Conservation (phyloP, 2,113 vertebrate species). For the Lanius ludovicianus region DNA sequence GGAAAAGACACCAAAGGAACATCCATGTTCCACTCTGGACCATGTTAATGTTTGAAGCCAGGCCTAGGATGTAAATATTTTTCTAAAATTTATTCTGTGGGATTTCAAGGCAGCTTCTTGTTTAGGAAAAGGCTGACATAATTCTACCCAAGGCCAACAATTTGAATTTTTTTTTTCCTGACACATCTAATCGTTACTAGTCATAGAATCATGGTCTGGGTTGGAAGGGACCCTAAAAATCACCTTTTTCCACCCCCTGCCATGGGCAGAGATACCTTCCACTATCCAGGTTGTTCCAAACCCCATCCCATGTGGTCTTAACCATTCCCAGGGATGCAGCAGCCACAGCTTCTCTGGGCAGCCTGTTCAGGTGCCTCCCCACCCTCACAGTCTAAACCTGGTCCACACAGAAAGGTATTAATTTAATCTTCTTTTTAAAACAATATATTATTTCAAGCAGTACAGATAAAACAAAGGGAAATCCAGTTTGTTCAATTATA, state of each 20-base stretch:
- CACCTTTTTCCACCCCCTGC: background rate
- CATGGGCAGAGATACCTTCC: background rate
- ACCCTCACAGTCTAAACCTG: background rate
- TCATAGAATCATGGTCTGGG: background rate
- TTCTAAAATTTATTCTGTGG: background rate
- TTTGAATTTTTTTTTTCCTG: background rate
- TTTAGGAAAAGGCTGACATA: background rate
- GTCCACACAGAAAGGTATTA: background rate
- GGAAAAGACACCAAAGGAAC: background rate
- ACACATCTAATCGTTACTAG: background rate
- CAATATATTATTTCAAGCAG: background rate
- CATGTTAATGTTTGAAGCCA: background rate
- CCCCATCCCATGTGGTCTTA: background rate
- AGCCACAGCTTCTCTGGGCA: background rate
- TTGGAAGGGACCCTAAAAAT: background rate
- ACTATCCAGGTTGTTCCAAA: background rate
- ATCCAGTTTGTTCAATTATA: conserved; percentile 7
- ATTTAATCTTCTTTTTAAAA: background rate
- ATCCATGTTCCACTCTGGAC: background rate
- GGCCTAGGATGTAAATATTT: background rate
- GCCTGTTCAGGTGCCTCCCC: background rate
- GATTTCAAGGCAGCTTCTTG: background rate
- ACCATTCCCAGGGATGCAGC: background rate
- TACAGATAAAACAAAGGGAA: background rate
- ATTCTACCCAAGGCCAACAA: background rate